A percentile compares a stretch with the other conserved stretches of the same genome.
Evolutionary conservation across 2,888 invertebrate genomes (phyloP).

Genomic region (Ypsolopha scabrella): DNA sequence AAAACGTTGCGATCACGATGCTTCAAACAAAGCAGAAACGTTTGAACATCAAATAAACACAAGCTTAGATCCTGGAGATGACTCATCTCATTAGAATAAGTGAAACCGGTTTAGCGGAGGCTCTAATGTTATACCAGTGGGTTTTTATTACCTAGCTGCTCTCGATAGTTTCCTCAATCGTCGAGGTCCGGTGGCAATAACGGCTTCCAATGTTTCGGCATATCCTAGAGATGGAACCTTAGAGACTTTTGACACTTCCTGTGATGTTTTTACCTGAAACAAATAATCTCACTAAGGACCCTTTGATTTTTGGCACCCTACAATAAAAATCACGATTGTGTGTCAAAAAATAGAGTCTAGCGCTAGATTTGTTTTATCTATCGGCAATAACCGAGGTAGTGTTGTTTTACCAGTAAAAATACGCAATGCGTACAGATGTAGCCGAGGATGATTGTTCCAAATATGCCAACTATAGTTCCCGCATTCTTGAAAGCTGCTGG

Average conservation of each 20-base stretch:
- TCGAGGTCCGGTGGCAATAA: conserved; percentile 71
- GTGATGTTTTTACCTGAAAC: conserved; percentile 61
- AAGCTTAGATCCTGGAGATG: too few species aligned
- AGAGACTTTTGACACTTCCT: conserved; percentile 61
- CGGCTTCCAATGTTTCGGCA: conserved; percentile 73
- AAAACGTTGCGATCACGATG: too few species aligned
- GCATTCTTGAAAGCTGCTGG: conserved; percentile 90
- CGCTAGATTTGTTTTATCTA: neutral
- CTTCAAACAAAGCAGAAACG: too few species aligned
- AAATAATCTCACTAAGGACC: too few species aligned
- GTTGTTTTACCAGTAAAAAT: conserved; percentile 83
- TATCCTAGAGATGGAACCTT: conserved; percentile 69
- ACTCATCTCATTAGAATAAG: too few species aligned
- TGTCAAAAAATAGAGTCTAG: too few species aligned
- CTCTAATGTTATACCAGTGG: neutral
- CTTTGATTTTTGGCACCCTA: too few species aligned
- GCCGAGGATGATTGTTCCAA: conserved; percentile 86
- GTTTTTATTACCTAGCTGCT: conserved; percentile 72
- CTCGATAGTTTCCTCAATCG: conserved; percentile 61
- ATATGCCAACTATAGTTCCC: conserved; percentile 83
- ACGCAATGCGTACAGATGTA: conserved; percentile 94
- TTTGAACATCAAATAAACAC: too few species aligned
- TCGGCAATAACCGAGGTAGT: neutral
- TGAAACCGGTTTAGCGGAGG: too few species aligned
- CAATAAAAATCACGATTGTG: neutral